Base-by-base conservation (phyloP, 2,797 vertebrate species). In the Fistularia commersonii region DNA sequence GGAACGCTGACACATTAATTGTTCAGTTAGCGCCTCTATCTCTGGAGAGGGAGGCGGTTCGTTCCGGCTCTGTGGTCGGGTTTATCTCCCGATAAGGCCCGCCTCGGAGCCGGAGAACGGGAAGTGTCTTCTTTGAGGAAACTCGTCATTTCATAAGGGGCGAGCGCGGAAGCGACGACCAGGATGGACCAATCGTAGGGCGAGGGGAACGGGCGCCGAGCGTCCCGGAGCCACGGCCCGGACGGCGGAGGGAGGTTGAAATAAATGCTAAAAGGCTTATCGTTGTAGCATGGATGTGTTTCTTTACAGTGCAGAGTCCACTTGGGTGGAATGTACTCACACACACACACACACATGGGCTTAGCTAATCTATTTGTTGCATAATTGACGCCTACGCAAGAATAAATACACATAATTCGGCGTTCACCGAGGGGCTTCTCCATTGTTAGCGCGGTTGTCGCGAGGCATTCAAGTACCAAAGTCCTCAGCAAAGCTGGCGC, bases 301-400 rank as follows among this genome's bases (percentile, higher is more conserved):
- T 63, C 59, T 61, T 51, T 45, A 8, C 2, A 7, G 68, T 50
- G 32, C 74, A 74, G 43, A 76, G 74, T 76, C 72, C 74, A 78
- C 41, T 49, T 57, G 53, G 45, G 61, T 66, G 50, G 12, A 49
- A 53, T 47, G 32, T 40, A 59, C 31, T 48, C 52, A 54, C 7
- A 53, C 40, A 57, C 45, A 52, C 52, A 33, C 44, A 44, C 40
- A 42, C 35, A 36, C 35, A 36, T 15, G 14, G 11, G 38, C 42
- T 23, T 23, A 46, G 40, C 54, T 40, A 31, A 45, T 54, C 44
- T 45, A 47, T 32, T 32, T 59, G 56, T 72, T 80, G 37, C 53
- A 47, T 69, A 79, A 76, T 23, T 41, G 47, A 43, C 45, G 15
- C 68, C 51, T 59, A 61, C 55, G 31, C 42, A 63, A 35, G 36